Conservation (phyloP, 2,113 vertebrate genomes). For the Vanacampus margaritifer region DNA sequence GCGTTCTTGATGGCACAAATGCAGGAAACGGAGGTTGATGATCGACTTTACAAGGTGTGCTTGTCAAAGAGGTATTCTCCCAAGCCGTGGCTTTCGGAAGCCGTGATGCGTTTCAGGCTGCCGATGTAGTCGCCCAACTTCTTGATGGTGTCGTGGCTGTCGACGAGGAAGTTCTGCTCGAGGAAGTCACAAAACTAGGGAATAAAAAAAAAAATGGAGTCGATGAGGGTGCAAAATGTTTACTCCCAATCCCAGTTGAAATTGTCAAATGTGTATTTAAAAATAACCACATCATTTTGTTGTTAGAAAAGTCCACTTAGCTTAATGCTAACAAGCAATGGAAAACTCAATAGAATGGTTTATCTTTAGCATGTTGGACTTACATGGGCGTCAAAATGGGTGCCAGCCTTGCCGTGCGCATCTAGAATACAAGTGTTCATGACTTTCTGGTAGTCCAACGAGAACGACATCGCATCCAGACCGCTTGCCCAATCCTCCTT, state of each 20-base stretch:
- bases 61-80: constrained; percentile 77
- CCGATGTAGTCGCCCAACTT: constrained; percentile 64
- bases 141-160: constrained; percentile 73
- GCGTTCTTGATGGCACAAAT: constrained; percentile 14
- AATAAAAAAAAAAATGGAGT: not conserved
- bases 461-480: constrained; percentile 67
- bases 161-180: constrained; percentile 62
- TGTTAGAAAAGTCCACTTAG: too few species aligned
- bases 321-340: too few species aligned
- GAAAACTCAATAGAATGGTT: too few species aligned
- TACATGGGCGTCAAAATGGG: constrained; percentile 66
- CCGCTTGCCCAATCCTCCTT: constrained; percentile 70
- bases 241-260: too few species aligned
- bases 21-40: not conserved
- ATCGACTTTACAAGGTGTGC: constrained; percentile 66
- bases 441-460: constrained; percentile 71
- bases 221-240: not conserved
- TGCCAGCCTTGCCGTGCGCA: constrained; percentile 54
- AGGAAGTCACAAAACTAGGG: constrained; percentile 71
- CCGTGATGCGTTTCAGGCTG: constrained; percentile 58
- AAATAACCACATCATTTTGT: too few species aligned
- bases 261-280: too few species aligned
- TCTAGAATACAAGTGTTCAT: constrained; percentile 63
- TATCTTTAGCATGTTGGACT: constrained; percentile 4
- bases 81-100: constrained; percentile 55